Conservation (phyloP, 2,797 vertebrate species). For the Steatocranus sp. region DNA sequence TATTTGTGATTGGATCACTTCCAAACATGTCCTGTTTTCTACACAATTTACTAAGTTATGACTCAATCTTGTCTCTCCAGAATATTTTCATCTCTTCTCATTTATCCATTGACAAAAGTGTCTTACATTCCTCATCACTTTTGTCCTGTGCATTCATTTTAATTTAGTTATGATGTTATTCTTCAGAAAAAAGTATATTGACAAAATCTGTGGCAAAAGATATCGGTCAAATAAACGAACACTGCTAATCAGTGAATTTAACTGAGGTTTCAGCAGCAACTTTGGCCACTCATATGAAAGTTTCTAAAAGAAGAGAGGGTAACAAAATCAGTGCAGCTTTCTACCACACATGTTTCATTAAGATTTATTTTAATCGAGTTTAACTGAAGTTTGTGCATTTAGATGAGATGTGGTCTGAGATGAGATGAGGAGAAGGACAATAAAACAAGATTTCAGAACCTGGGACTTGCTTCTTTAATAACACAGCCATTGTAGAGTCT, state of each 20-base stretch:
- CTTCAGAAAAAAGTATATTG: not conserved
- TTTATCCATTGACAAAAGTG: too few species aligned
- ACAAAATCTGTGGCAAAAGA: not conserved
- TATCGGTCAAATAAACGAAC: not conserved
- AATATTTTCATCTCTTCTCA: too few species aligned
- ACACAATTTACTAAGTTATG: too few species aligned
- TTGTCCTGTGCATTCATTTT: not conserved
- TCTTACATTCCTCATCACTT: not conserved
- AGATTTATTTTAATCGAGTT: not conserved
- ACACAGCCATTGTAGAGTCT: not conserved
- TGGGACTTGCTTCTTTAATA: not conserved
- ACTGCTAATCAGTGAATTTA: not conserved
- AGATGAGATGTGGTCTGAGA: not conserved
- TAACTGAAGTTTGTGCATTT: not conserved
- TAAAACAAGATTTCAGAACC: not conserved
- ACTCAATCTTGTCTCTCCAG: too few species aligned
- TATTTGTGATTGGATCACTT: too few species aligned
- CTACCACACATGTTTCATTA: not conserved
- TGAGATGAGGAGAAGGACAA: not conserved
- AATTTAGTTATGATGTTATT: not conserved
- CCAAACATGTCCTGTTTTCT: too few species aligned
- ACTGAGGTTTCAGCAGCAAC: not conserved
- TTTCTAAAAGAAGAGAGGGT: not conserved
- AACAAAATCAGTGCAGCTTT: not conserved
- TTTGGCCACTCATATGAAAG: not conserved